Evolutionary conservation across 2,888 invertebrate species (phyloP).

Genomic region (Drosophila quinaria): DNA sequence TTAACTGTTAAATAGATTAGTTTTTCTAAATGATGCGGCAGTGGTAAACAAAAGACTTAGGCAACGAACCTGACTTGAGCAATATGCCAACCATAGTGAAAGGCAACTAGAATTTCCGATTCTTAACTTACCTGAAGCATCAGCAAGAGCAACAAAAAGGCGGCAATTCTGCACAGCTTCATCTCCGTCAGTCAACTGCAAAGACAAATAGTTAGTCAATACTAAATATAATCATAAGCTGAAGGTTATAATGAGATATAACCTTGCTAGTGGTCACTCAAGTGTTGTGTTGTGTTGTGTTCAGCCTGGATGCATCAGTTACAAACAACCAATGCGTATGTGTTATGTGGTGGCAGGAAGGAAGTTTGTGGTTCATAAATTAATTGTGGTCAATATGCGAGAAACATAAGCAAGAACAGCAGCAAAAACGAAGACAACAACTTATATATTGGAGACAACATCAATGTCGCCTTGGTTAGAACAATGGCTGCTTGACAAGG

Average conservation of each 20-base stretch:
- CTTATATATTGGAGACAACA: constrained; percentile 27
- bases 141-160: constrained; percentile 31
- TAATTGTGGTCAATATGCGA: constrained; percentile 75
- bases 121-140: constrained; percentile 51
- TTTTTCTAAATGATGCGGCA: constrained; percentile 47
- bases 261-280: constrained; percentile 76
- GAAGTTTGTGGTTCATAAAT: constrained; percentile 80
- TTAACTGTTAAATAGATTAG: constrained; percentile 78
- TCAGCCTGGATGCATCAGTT: constrained; percentile 59
- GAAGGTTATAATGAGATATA: constrained; percentile 37
- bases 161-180: constrained; percentile 57
- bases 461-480: constrained; percentile 59
- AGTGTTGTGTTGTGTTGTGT: constrained; percentile 54
- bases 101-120: constrained; percentile 45
- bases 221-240: constrained; percentile 47
- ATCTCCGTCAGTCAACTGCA: constrained; percentile 63
- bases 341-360: constrained; percentile 57
- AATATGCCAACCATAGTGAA: constrained; percentile 58
- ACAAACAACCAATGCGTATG: constrained; percentile 61
- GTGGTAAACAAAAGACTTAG: constrained; percentile 59
- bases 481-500: constrained; percentile 56
- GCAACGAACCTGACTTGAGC: constrained; percentile 61
- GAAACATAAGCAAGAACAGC: constrained; percentile 36
- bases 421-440: constrained; percentile 10
- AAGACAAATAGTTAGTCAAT: constrained; percentile 56